Evolutionary conservation across 2,888 invertebrate species (phyloP).

Genomic region (Antheraea yamamai): DNA sequence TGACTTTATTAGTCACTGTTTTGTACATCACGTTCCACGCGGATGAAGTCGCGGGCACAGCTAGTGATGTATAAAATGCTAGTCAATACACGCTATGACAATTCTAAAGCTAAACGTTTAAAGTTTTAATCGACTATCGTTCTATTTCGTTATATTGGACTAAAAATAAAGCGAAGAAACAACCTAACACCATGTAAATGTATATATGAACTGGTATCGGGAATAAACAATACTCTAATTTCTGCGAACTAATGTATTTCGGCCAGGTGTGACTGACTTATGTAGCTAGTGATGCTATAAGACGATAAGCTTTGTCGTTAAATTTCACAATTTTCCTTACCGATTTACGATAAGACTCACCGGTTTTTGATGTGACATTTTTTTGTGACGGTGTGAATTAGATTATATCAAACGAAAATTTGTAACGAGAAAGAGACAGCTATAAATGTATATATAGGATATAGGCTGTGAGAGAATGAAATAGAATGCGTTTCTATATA

Average conservation of each 20-base stretch:
- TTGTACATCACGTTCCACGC: too few species aligned
- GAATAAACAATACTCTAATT: conserved; percentile 58
- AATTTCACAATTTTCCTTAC: conserved; percentile 20
- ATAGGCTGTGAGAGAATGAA: too few species aligned
- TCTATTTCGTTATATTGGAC: conserved; percentile 7
- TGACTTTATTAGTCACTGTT: too few species aligned
- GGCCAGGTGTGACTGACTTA: conserved; percentile 53
- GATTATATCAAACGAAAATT: too few species aligned
- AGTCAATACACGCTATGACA: neutral
- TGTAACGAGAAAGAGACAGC: too few species aligned
- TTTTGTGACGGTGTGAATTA: too few species aligned
- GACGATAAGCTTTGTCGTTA: conserved; percentile 21
- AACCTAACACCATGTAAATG: neutral
- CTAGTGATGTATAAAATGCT: too few species aligned
- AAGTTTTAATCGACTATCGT: neutral
- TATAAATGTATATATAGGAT: too few species aligned
- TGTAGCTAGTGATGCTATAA: conserved; percentile 28
- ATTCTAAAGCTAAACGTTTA: neutral
- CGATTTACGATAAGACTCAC: conserved; percentile 10
- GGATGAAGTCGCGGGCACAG: too few species aligned
- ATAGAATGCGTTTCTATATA: too few species aligned
- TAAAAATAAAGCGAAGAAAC: conserved; percentile 18
- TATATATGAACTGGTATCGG: conserved; percentile 24
- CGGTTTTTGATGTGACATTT: too few species aligned
- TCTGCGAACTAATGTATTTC: conserved; percentile 40